Evolutionary conservation across 2,113 vertebrate species (phyloP), one percentile per base, ranked within the genome.

Genomic region (Scolopax mira): DNA sequence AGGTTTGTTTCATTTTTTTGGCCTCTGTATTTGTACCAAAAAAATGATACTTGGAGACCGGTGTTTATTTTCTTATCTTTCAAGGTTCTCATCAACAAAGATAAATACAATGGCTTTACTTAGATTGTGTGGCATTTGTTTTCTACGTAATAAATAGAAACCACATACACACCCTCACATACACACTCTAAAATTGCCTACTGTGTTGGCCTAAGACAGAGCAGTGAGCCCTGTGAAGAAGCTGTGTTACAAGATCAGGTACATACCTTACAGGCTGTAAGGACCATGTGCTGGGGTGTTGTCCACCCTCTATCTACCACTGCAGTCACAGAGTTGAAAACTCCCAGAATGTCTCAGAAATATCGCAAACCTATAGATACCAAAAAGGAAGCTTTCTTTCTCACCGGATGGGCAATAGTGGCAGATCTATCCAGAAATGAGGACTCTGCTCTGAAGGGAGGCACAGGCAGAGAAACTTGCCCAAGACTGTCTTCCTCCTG

Each of bases 391-490:
- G 14, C 8, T 42, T 65, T 1, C 19, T 35, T 74, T 60, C 46
- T 60, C 31, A 13, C 21, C 1, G 0, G 31, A 44, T 54, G 37
- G 70, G 5, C 24, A 24, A 21, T 6, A 54, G 31, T 8, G 23
- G 46, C 37, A 25, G 39, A 39, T n/a, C 10, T 65, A 15, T 18
- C 51, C 13, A 37, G 49, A 73, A 74, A 44, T 10, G 31, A 79
- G 7, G n/a, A 57, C 39, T 69, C 25, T 41, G 13, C 17, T 46
- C 17, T 23, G 15, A 70, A 83, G 10, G 21, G 22, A 52, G 22
- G 8, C 60, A 60, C 0, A 1, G 31, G 28, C 7, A 31, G 31
- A 49, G 5, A 0, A 1, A 42, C 25, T 37, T 41, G 22, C 23
- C 41, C 55, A 74, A 24, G 30, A 61, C 27, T 57, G 14, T 33